phyloP scores from a whole-genome alignment of 2,888 invertebrate species.

The Choreutis nemorana region DNA sequence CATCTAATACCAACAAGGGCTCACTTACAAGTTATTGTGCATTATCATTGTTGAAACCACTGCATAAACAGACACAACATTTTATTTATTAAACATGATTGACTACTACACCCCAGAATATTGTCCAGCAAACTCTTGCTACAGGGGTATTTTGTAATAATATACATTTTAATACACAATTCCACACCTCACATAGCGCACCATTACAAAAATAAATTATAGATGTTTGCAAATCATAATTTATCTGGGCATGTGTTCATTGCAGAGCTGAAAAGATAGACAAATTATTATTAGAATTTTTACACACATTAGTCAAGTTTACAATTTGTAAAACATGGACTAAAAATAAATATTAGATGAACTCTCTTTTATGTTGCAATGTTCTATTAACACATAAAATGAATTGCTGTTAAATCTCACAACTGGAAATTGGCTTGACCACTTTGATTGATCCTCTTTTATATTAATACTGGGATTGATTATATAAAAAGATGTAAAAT shows the following conservation, averaged over 20 bases:
- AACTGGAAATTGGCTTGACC: too few relatives aligned
- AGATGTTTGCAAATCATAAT: conserved; percentile 56
- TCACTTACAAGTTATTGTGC: conserved; percentile 36
- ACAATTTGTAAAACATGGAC: too few relatives aligned
- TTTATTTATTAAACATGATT: conserved; percentile 49
- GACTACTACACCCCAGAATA: conserved; percentile 53
- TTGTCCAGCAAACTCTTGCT: conserved; percentile 47
- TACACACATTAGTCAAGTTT: too few relatives aligned
- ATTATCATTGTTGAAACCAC: conserved; percentile 37
- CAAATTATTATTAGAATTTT: conserved; percentile 1
- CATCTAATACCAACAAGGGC: too few relatives aligned
- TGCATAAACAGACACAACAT: conserved; percentile 39
- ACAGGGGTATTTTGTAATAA: conserved; percentile 43
- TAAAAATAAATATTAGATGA: too few relatives aligned
- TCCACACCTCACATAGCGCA: conserved; percentile 64
- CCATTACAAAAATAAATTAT: conserved; percentile 67
- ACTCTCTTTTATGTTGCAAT: too few relatives aligned
- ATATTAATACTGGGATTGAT: not conserved
- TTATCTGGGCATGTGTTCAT: conserved; percentile 66
- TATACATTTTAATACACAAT: conserved; percentile 54
- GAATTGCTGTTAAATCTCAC: too few relatives aligned
- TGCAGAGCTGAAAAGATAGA: conserved; percentile 47
- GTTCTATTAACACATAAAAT: too few relatives aligned
- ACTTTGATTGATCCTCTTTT: too few relatives aligned
- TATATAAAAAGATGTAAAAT: not conserved